Percentiles rank a stretch among this genome's conserved stretches.
phyloP scores from a whole-genome alignment of 2,797 vertebrate species.

The Neomorphus geoffroyi region DNA sequence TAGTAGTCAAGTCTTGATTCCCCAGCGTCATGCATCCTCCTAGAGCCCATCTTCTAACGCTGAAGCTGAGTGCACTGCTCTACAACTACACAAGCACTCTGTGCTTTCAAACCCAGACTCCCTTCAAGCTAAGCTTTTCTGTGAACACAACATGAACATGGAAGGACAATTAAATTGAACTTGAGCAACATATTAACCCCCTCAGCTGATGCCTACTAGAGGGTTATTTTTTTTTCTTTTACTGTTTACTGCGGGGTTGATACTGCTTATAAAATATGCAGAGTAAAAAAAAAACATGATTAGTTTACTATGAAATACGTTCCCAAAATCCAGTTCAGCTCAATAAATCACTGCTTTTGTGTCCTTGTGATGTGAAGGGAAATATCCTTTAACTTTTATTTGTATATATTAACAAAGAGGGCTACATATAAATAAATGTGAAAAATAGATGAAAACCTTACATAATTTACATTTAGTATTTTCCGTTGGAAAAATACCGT shows the following conservation, averaged over 20 bases:
- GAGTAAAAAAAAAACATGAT: not conserved
- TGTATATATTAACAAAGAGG: not conserved
- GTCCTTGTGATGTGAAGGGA: not conserved
- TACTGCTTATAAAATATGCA: not conserved
- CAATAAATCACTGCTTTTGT: not conserved
- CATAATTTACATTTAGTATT: not conserved
- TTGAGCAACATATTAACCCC: conserved; percentile 45
- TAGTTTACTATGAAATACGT: not conserved
- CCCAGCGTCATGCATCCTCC: not conserved
- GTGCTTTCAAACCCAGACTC: not conserved
- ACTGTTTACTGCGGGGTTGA: not conserved
- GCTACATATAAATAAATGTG: not conserved
- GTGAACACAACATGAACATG: not conserved
- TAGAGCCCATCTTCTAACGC: not conserved
- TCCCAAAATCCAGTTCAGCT: not conserved
- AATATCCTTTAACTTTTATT: not conserved
- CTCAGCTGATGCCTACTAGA: not conserved
- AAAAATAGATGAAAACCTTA: not conserved
- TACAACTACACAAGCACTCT: not conserved
- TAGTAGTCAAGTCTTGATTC: conserved; percentile 33
- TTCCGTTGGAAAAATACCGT: conserved; percentile 19
- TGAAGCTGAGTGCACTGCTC: not conserved
- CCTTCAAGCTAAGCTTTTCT: not conserved
- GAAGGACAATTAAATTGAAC: conserved; percentile 20
- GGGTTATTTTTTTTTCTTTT: not conserved